Base-by-base conservation (phyloP, 2,888 invertebrate species). In the Autographa gamma region DNA sequence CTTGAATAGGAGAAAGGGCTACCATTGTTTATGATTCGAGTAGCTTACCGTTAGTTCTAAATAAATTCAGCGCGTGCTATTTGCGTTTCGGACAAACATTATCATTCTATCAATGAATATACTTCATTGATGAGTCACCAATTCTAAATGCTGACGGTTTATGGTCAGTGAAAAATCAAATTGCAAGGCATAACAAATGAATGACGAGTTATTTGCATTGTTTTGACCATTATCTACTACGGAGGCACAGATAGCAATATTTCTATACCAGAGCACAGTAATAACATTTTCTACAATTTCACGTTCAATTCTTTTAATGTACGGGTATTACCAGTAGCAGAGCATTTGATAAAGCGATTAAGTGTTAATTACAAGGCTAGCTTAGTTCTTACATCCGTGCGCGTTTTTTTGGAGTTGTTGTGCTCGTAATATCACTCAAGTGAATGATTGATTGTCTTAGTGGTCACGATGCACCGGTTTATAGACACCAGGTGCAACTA, bases 41-140 rank as follows among this genome's bases (percentile, higher is more conserved):
- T 77, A 76, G 77, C 72, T 80, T 82, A 88, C 90, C 87, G 91
- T 90, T 91, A 88, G 75, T 75, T 77, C 76, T 81, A 85, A 86
- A 88, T 85, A 86, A 85, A 88, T 84, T 69, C 52, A 74, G 60
- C 54, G 54, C 62, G 38, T 80, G 67, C 67, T 79, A 78, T 81
- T 80, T 81, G 31, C 62, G 79, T 76, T 62, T 74, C 73, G 80
- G 79, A 79, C 79, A 74, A 80, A 81, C 77, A 62, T 71, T 34
- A 82, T 77, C 73, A 72, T 74, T 73, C 74, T 71, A 69, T 73
- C 74, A 82, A 81, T 82, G 79, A 76, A 43, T 66, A 65, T 71
- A 68, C 66, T 75, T 54, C 67, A 78, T 73, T 75, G 74, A 70
- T 79, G 75, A 80, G 62, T 79, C 74, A 83, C 69, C 43, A 31